Conservation (phyloP, 2,888 invertebrate genomes). For the Sturmia bella region DNA sequence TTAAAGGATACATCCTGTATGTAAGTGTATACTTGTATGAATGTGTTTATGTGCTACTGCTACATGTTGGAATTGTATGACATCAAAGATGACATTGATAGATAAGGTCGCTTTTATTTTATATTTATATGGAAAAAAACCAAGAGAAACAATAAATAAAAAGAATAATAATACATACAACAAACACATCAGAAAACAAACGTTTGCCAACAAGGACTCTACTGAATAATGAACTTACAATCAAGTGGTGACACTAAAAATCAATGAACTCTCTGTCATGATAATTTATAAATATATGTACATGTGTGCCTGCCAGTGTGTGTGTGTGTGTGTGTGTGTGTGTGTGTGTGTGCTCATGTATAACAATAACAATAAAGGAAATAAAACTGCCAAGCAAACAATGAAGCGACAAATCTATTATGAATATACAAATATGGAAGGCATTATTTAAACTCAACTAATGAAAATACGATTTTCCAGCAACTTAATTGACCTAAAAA, state of each 20-base stretch:
- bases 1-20: neutral
- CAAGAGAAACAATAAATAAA: slow-evolving; percentile 21
- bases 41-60: neutral
- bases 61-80: slow-evolving; percentile 26
- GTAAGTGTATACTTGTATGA: neutral
- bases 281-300: slow-evolving; percentile 31
- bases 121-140: slow-evolving; percentile 5
- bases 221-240: slow-evolving; percentile 56
- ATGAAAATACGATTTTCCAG: too few relatives aligned
- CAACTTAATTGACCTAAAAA: too few relatives aligned
- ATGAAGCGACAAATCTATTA: slow-evolving; percentile 1
- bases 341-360: too few relatives aligned
- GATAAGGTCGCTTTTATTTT: slow-evolving; percentile 53
- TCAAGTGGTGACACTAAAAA: slow-evolving; percentile 72
- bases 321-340: too few relatives aligned
- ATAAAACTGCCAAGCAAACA: slow-evolving; percentile 21
- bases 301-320: too few relatives aligned
- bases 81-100: slow-evolving; percentile 65
- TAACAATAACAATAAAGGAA: slow-evolving; percentile 24
- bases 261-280: slow-evolving; percentile 66
- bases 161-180: too few relatives aligned
- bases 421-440: neutral
- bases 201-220: slow-evolving; percentile 23
- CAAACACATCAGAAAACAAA: slow-evolving; percentile 21
- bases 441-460: too few relatives aligned